Evolutionary conservation across 2,113 vertebrate species (phyloP).

Genomic region (Pandion haliaetus): DNA sequence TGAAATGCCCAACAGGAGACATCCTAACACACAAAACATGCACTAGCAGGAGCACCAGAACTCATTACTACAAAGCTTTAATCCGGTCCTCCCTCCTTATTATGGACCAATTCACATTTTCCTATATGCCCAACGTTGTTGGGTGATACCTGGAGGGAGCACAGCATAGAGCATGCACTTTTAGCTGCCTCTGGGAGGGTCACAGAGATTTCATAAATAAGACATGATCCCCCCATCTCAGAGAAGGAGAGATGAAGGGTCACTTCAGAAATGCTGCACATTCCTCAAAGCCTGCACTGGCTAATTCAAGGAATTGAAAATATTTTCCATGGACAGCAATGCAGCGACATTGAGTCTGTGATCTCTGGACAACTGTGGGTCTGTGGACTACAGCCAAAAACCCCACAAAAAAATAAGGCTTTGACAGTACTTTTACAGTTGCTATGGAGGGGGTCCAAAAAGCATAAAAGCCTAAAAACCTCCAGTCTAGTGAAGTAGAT

Average conservation of each 20-base stretch:
- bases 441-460: neutral
- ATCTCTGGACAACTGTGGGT: neutral
- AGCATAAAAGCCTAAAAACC: neutral
- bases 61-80: neutral
- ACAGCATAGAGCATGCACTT: rapidly evolving
- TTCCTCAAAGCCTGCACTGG: neutral
- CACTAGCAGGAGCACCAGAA: neutral
- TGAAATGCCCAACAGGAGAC: neutral
- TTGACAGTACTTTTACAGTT: neutral
- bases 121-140: rapidly evolving
- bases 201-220: neutral
- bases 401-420: neutral
- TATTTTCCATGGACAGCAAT: neutral
- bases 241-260: neutral
- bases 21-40: neutral
- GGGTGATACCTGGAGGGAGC: neutral
- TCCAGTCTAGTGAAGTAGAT: neutral
- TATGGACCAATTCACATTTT: neutral
- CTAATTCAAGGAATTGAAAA: neutral
- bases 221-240: neutral
- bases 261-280: neutral
- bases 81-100: neutral
- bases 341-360: neutral
- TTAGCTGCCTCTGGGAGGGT: neutral
- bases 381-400: neutral